Evolutionary conservation across 2,797 vertebrate species (phyloP), one percentile per base, ranked within the genome.

Genomic region (Epinephelus malabaricus): DNA sequence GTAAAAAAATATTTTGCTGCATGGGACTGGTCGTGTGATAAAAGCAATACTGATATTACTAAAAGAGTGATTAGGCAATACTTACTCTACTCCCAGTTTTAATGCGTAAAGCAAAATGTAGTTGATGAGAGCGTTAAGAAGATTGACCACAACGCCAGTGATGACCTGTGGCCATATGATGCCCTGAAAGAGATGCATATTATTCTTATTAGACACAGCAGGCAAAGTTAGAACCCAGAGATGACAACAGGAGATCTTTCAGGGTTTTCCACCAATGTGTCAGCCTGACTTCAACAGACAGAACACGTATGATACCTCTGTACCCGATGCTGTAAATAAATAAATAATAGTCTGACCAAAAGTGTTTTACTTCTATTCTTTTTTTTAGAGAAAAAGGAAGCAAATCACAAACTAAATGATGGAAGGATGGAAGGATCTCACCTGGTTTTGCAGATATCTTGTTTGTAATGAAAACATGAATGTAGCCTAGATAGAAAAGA

Each of bases 121-220:
- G 59, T 99, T 98, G 83, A 96, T 91, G 66, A 96, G 75, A 2
- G 88, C 96, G 0, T 99, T 99, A 54, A 98, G 53, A 56, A 97
- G 2, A 84, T 98, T 98, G 77, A 95, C 96, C 50, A 92, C 84
- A 0, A 96, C 6, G 27, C 97, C 98, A 0, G 95, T 97, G 74
- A 97, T 46, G 0, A 98, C 95, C 88, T 97, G 95, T 1, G 97
- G 98, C 95, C 97, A 94, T 25, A 97, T 95, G 50, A 99, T 96
- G 5, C 94, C 97, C 98, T 99, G 69, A 34, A 96, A 90, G 2
- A 65, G 45, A 2, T 6, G 56, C n/a, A 30, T 47, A 4, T 63
- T 64, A 63, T n/a, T 66, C 1, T 27, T 30, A 38, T 68, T 21
- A 27, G 34, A 12, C 10, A 50, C 43, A 46, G 2, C 2, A 3